Base-by-base conservation (phyloP, 2,797 vertebrate genomes). In the Cossypha caffra region DNA sequence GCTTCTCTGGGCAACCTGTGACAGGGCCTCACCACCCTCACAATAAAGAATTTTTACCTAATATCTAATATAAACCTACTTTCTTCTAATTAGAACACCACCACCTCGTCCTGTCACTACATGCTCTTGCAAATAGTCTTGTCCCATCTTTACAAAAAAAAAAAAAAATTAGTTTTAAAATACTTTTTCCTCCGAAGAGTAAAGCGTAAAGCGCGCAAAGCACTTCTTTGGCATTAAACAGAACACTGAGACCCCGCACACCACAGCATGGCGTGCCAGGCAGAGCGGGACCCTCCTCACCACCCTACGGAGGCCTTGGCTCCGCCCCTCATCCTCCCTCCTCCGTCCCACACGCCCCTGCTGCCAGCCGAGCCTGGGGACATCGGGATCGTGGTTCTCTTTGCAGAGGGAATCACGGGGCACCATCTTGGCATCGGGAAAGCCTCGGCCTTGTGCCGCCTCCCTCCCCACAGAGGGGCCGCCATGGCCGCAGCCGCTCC, bases 191-290 rank as follows among this genome's bases (percentile, higher is more conserved):
- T 66, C 28, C 29, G 10, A 59, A 51, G 4, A 3, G 7, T 17
- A 59, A 73, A 91, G 35, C 28, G 7, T 19, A 43, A 19, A 42
- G 17, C 10, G 20, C 3, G 5, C 13, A 59, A 74, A 91, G 37
- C 28, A 42, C 19, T 7, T 42, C 4, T 66, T 78, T 37, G 45
- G 51, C 23, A 35, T 48, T 40, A 66, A 51, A 37, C 2, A 1
- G 5, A 58, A 28, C 51, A 21, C 17, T 38, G 3, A 16, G 28
- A 28, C 7, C 5, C 59, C 5, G 2, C 16, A 19, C 29, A 25
- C 16, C 12, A 23, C 26, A 35, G 48, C 28, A n/a, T 0, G 2
- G 37, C 1, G 3, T 1, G 10, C 0, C 1, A 54, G 20, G 33
- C 23, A 26, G 23, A 31, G 25, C 25, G 12, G 14, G 11, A 42